Conservation (phyloP, 1,140 invertebrate species). For the Diprion similis region DNA sequence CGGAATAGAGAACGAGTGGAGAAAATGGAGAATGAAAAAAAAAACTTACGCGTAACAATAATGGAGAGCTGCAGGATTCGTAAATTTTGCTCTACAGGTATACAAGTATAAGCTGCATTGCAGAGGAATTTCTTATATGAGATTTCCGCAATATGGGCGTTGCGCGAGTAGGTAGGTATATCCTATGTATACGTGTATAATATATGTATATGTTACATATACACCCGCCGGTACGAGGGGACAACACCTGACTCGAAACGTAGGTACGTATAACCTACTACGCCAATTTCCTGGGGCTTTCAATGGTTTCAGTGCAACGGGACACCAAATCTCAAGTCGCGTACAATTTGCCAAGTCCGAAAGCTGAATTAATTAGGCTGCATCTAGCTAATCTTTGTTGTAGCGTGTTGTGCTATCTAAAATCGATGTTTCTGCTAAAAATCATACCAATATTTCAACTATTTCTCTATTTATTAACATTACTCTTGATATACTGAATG, state of each 20-base stretch:
- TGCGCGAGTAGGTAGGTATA: neutral
- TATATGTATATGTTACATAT: no score
- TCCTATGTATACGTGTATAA: no score
- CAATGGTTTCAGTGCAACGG: neutral
- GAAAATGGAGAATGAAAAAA: neutral
- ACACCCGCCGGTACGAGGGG: neutral
- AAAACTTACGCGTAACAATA: neutral
- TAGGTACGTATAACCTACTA: neutral
- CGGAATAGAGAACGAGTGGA: neutral
- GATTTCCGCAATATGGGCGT: constrained; percentile 3
- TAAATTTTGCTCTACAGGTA: neutral
- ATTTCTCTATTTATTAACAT: no score
- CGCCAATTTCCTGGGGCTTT: neutral
- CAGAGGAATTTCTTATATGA: neutral
- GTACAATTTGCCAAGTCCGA: constrained; percentile 5
- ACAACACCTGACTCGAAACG: neutral
- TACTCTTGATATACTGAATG: no score
- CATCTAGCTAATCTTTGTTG: neutral
- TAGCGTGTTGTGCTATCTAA: no score
- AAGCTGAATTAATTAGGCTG: neutral
- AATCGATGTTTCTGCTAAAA: no score
- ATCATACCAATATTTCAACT: no score
- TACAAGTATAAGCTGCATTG: neutral
- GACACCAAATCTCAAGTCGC: neutral
- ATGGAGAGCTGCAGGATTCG: neutral